Conservation (phyloP, 2,113 vertebrate species). For the Austrofundulus limnaeus region DNA sequence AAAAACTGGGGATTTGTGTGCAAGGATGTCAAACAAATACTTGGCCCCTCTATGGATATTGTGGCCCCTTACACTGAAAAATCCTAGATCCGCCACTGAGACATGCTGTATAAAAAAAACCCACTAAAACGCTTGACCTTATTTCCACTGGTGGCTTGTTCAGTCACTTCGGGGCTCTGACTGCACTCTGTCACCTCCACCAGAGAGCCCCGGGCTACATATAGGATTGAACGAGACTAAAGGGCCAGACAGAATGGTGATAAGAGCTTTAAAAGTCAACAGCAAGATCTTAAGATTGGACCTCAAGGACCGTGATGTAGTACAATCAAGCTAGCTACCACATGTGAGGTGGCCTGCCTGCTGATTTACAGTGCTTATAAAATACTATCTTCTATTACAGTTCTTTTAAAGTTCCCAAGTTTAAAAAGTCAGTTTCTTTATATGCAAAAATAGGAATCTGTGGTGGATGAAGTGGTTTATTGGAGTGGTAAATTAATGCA, state of each 20-base stretch:
- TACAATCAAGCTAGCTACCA: background rate
- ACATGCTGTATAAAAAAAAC: background rate
- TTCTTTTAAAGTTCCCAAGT: too few relatives aligned
- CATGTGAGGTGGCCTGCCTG: background rate
- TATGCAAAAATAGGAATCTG: too few relatives aligned
- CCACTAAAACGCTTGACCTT: background rate
- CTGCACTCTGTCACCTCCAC: background rate
- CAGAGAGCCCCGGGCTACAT: background rate
- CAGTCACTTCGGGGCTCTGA: background rate
- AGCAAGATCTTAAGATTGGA: background rate
- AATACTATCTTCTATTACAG: too few relatives aligned
- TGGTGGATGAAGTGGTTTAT: too few relatives aligned
- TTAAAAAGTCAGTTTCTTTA: too few relatives aligned
- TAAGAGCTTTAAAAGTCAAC: conserved; percentile 5
- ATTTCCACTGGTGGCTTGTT: background rate
- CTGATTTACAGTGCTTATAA: background rate
- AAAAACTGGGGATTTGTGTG: too few relatives aligned
- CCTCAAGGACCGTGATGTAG: background rate
- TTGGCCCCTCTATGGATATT: too few relatives aligned
- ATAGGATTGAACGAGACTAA: background rate
- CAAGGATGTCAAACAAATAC: too few relatives aligned
- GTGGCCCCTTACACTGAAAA: too few relatives aligned
- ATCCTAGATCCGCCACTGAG: too few relatives aligned
- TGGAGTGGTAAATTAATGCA: too few relatives aligned
- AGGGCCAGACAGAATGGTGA: background rate